A percentile compares a stretch with the other conserved stretches of the same genome.
Conservation (phyloP, 2,888 invertebrate species). For the Macropis europaea region DNA sequence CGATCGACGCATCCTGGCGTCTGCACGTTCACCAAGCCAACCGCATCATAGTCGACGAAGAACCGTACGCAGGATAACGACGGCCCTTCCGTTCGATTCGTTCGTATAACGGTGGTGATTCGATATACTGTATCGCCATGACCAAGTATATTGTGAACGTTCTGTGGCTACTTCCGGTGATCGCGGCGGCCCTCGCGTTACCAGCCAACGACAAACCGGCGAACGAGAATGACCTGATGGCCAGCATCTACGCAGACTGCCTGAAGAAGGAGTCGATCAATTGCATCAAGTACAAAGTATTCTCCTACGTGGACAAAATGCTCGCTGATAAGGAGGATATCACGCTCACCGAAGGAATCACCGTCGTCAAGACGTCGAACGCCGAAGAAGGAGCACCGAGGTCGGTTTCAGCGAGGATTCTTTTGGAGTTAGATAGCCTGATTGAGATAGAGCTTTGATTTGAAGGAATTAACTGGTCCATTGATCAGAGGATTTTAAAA, state of each 20-base stretch:
- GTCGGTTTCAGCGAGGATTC: constrained; percentile 78
- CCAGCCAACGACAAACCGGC: constrained; percentile 86
- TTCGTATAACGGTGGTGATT: constrained; percentile 13
- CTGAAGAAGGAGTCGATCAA: constrained; percentile 90
- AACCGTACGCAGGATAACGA: constrained; percentile 2
- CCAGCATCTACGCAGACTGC: constrained; percentile 89
- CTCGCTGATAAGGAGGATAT: constrained; percentile 90
- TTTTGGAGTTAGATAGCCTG: too few species aligned
- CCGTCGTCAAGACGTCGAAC: constrained; percentile 88
- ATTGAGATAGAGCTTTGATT: too few species aligned
- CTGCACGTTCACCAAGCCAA: constrained; percentile 20
- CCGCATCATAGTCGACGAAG: constrained; percentile 2
- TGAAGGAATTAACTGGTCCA: too few species aligned
- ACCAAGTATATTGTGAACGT: constrained; percentile 64
- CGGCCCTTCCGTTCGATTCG: neutral
- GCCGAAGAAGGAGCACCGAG: constrained; percentile 90
- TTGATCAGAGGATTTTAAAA: too few species aligned
- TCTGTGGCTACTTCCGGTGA: constrained; percentile 67
- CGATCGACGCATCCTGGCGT: constrained; percentile 70
- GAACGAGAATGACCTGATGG: constrained; percentile 89
- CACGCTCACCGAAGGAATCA: constrained; percentile 90
- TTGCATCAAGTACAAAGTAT: constrained; percentile 93
- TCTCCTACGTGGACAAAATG: constrained; percentile 92
- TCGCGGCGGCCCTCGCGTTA: constrained; percentile 83
- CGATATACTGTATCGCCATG: constrained; percentile 36